Conservation (phyloP, 2,888 invertebrate genomes). For the Euplexia lucipara region DNA sequence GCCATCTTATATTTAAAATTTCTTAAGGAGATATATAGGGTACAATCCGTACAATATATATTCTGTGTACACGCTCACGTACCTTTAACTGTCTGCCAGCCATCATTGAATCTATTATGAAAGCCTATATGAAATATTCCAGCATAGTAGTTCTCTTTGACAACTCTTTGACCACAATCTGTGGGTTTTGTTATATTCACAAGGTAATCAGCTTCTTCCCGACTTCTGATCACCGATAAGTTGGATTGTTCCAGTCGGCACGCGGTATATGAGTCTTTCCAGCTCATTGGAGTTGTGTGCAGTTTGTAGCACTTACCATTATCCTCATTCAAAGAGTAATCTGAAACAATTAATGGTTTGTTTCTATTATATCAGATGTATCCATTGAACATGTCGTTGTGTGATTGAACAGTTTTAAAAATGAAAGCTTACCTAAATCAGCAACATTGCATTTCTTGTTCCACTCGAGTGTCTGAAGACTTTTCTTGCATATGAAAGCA, state of each 20-base stretch:
- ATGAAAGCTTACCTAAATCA: too few relatives aligned
- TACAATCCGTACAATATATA: too few relatives aligned
- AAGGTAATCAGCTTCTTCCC: constrained; percentile 6
- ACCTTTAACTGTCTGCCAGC: constrained; percentile 56
- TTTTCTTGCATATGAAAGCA: too few relatives aligned
- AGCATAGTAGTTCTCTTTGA: background rate
- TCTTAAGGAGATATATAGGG: too few relatives aligned
- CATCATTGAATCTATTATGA: constrained; percentile 4
- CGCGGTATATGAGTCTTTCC: constrained; percentile 75
- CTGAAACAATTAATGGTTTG: constrained; percentile 57
- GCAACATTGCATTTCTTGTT: too few relatives aligned
- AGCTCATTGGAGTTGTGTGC: constrained; percentile 75
- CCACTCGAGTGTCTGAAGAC: too few relatives aligned
- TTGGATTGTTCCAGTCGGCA: constrained; percentile 78
- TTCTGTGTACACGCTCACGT: background rate
- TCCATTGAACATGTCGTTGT: too few relatives aligned
- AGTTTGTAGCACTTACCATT: constrained; percentile 80
- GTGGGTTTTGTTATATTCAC: background rate
- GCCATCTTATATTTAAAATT: too few relatives aligned
- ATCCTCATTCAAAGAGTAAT: constrained; percentile 70
- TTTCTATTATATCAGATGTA: too few relatives aligned
- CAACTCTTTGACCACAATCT: background rate
- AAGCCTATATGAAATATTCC: constrained; percentile 18
- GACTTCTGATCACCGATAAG: constrained; percentile 47
- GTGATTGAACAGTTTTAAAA: too few relatives aligned